Percentiles rank a stretch among this genome's conserved stretches.
Conservation (phyloP, 2,797 vertebrate genomes). For the Mus minutoides region DNA sequence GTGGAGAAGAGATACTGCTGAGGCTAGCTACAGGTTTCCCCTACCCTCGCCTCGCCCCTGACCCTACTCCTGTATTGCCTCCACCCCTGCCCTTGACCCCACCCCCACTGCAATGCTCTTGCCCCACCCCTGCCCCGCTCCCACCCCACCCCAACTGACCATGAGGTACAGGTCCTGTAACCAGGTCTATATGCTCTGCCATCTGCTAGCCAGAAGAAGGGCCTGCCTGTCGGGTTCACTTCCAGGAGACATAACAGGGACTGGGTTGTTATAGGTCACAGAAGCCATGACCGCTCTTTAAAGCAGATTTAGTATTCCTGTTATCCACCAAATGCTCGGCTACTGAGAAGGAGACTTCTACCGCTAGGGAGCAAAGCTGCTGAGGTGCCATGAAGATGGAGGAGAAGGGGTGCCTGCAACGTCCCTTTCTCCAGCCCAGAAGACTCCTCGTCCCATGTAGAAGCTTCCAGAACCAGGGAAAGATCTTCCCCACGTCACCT, state of each 20-base stretch:
- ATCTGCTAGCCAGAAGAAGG: background rate
- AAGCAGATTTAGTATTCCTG: background rate
- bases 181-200: background rate
- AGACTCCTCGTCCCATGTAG: background rate
- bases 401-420: background rate
- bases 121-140: no score
- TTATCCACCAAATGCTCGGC: background rate
- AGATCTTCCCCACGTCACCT: background rate
- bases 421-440: background rate
- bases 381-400: background rate
- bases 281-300: background rate
- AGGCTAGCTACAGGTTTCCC: background rate
- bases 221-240: background rate
- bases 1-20: background rate
- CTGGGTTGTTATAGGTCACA: no score
- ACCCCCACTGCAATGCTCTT: no score
- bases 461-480: background rate
- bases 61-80: background rate
- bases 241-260: background rate
- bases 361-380: background rate
- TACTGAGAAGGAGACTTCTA: no score
- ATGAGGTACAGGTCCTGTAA: background rate
- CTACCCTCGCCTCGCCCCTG: background rate
- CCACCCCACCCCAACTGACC: no score
- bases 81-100: no score